Conservation (phyloP, 2,113 vertebrate genomes). For the Neolamprologus kungweensis region DNA sequence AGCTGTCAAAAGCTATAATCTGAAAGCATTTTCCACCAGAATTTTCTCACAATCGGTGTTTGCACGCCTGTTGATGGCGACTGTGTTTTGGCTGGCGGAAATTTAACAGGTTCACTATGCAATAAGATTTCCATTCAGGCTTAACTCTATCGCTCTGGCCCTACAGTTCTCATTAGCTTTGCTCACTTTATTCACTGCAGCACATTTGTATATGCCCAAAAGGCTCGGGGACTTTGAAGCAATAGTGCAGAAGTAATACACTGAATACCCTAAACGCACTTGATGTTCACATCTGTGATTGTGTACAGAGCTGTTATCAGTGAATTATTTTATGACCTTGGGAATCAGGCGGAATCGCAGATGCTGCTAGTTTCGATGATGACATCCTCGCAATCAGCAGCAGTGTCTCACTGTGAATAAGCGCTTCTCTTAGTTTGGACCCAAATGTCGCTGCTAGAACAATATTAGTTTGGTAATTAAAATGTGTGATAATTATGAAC, state of each 20-base stretch:
- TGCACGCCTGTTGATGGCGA: not conserved
- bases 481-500: slow-evolving; percentile 40
- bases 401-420: slow-evolving; percentile 6
- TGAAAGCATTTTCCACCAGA: not conserved
- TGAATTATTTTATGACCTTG: slow-evolving; percentile 54
- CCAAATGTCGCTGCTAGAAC: slow-evolving; percentile 12
- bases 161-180: slow-evolving; percentile 44
- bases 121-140: slow-evolving; percentile 25
- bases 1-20: not conserved
- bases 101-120: slow-evolving; percentile 12
- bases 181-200: slow-evolving; percentile 14
- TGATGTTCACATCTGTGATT: slow-evolving; percentile 61
- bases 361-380: slow-evolving; percentile 32
- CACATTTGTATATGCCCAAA: slow-evolving; percentile 45
- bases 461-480: slow-evolving; percentile 56
- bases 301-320: slow-evolving; percentile 45
- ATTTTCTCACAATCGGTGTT: not conserved
- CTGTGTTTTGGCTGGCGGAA: slow-evolving; percentile 2
- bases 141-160: slow-evolving; percentile 28
- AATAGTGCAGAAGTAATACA: slow-evolving; percentile 59
- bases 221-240: slow-evolving; percentile 27
- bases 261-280: slow-evolving; percentile 44
- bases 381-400: slow-evolving; percentile 23
- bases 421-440: slow-evolving; percentile 1
- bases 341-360: slow-evolving; percentile 45